A percentile compares a stretch with the other conserved stretches of the same genome.
Evolutionary conservation across 2,888 invertebrate genomes (phyloP).

Genomic region (Torymus texanus): DNA sequence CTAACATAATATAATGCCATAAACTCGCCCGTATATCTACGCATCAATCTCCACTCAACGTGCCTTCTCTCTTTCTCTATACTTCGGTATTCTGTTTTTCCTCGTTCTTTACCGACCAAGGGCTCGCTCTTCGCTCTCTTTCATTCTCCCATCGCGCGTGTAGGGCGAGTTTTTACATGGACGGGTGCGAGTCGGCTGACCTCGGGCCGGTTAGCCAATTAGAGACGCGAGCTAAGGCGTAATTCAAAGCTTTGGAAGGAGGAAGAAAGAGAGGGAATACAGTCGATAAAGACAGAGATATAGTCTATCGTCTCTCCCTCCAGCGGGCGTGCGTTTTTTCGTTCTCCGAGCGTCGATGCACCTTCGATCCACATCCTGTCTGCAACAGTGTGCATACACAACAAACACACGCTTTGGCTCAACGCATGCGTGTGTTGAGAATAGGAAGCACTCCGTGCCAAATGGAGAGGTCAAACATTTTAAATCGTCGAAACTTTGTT

Average conservation of each 20-base stretch:
- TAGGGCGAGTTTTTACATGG: constrained; percentile 43
- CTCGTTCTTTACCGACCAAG: too few relatives aligned
- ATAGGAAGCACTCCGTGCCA: too few relatives aligned
- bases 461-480: too few relatives aligned
- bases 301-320: constrained; percentile 3
- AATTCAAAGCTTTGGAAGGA: constrained; percentile 27
- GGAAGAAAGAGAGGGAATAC: not conserved
- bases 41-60: too few relatives aligned
- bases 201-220: constrained; percentile 42
- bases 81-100: not conserved
- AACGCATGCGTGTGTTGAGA: not conserved
- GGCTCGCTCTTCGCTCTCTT: too few relatives aligned
- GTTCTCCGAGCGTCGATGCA: not conserved
- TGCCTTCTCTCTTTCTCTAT: not conserved
- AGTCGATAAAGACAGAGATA: constrained; percentile 12
- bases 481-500: not conserved
- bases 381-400: not conserved
- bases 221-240: constrained; percentile 37
- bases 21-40: too few relatives aligned
- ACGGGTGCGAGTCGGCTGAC: constrained; percentile 24
- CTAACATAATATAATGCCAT: too few relatives aligned
- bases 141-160: constrained; percentile 23
- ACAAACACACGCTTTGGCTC: too few relatives aligned
- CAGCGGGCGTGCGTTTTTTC: not conserved
- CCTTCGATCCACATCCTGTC: not conserved